Percentiles rank a stretch among this genome's conserved stretches.
Conservation (phyloP, 2,113 vertebrate species). For the Ovibos moschatus region DNA sequence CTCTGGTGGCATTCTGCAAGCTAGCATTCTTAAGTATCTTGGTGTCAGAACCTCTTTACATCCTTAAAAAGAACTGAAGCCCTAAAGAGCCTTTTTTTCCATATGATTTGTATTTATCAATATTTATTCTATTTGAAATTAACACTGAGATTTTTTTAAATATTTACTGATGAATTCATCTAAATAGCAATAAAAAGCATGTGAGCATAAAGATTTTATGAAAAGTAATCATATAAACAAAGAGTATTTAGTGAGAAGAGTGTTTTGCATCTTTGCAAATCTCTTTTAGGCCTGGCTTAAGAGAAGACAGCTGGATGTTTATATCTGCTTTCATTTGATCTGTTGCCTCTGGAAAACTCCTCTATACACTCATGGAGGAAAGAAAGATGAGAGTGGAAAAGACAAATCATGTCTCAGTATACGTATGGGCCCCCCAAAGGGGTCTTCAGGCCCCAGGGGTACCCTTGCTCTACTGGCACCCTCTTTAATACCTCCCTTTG, state of each 20-base stretch:
- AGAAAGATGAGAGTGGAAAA: background rate
- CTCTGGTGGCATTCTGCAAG: background rate
- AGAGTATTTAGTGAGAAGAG: background rate
- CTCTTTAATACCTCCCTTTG: background rate
- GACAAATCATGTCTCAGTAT: background rate
- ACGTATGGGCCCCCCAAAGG: background rate
- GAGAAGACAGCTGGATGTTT: background rate
- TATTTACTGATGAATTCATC: background rate
- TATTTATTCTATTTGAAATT: background rate
- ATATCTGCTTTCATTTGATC: background rate
- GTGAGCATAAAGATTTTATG: background rate
- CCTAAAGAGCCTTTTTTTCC: background rate
- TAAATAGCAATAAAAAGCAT: background rate
- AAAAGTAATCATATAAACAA: background rate
- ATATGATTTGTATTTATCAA: background rate
- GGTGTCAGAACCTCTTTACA: background rate
- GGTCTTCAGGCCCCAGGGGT: background rate
- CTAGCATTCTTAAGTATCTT: background rate
- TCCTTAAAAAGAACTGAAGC: background rate
- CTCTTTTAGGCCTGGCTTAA: background rate
- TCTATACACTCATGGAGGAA: background rate
- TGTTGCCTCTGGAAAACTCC: background rate
- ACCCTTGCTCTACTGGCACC: background rate
- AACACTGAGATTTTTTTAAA: background rate
- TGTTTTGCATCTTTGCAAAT: background rate